These are phyloP conservation scores for Pteropus alecto DNA, from an alignment of 2,113 vertebrate genomes.

Conservation along the genomic window DNA sequence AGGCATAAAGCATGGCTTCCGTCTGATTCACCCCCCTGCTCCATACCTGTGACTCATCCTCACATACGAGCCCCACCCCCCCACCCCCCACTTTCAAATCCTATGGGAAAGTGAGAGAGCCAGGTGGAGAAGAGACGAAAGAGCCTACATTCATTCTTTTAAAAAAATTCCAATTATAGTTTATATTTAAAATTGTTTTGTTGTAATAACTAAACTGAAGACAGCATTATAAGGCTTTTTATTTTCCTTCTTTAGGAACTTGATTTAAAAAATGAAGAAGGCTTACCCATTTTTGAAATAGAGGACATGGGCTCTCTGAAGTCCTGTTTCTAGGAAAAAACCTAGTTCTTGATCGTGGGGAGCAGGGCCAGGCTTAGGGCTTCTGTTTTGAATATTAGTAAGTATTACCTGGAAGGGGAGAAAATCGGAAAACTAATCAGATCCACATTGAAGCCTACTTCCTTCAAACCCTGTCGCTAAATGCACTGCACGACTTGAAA, in stretches of 20 bases:
- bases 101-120: background rate
- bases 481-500: background rate
- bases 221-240: background rate
- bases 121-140: background rate
- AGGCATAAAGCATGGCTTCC: fast-evolving
- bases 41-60: fast-evolving
- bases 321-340: constrained; percentile 98
- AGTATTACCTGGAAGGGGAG: constrained; percentile 88
- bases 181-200: background rate
- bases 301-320: constrained; percentile 98
- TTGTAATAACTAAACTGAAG: background rate
- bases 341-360: constrained; percentile 97
- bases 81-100: background rate
- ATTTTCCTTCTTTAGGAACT: constrained; percentile 26
- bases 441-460: constrained; percentile 1
- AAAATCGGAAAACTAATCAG: constrained; percentile 65
- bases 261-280: constrained; percentile 47
- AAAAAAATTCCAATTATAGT: background rate
- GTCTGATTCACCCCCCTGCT: fast-evolving
- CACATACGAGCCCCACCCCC: background rate
- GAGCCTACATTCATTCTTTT: background rate
- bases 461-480: background rate
- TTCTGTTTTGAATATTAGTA: constrained; percentile 96
- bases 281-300: constrained; percentile 98
- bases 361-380: constrained; percentile 94